Conservation (phyloP, 2,113 vertebrate genomes). For the Rhynchopsitta pachyrhyncha region DNA sequence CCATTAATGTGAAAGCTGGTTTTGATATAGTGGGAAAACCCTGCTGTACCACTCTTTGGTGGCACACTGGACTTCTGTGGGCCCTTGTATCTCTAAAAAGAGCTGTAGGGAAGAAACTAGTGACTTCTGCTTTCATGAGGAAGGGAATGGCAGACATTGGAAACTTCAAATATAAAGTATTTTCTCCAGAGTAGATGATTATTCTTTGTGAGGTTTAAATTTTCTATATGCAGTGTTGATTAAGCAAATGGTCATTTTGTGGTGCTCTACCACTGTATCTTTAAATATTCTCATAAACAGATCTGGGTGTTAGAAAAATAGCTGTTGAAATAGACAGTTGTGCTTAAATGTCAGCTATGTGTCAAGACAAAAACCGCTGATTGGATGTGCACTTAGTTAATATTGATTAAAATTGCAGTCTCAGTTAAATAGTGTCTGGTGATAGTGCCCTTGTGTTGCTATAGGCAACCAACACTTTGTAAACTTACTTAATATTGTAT, state of each 20-base stretch:
- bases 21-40: not conserved
- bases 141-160: not conserved
- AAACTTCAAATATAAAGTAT: not conserved
- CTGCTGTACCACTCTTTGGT: not conserved
- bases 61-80: not conserved
- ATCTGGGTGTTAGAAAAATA: not conserved
- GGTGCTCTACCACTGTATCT: not conserved
- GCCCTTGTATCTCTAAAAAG: not conserved
- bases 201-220: not conserved
- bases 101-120: not conserved
- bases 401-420: constrained; percentile 13
- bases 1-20: not conserved
- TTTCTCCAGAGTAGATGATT: not conserved
- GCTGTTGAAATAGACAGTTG: not conserved
- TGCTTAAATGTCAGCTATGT: not conserved
- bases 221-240: not conserved
- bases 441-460: not conserved
- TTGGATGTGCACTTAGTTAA: not conserved
- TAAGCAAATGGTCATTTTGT: not conserved
- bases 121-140: not conserved
- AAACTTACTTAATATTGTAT: not conserved
- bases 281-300: not conserved
- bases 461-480: not conserved
- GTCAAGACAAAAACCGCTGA: not conserved
- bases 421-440: not conserved